Evolutionary conservation across 1,140 invertebrate genomes (phyloP), one percentile per base, ranked within the genome.

Genomic region (Caenorhabditis latens): DNA sequence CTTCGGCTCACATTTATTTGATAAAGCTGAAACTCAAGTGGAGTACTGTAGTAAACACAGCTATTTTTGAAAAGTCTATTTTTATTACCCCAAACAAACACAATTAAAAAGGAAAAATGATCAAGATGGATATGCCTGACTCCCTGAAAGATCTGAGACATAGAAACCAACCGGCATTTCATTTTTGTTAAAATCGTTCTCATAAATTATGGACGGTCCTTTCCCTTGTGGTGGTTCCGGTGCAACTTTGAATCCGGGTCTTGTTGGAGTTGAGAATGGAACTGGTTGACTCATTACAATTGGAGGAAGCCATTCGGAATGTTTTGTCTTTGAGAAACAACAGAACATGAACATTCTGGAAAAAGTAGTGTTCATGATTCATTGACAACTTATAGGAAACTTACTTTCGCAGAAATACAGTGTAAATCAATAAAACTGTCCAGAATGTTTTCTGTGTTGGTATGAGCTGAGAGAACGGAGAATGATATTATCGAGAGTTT

Each of bases 161-260:
- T 79, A 16, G 19, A 79, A 79, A 13, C 71, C 71, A 50, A n/a
- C 7, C 1, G 71, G 71, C n/a, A 79, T 24, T 9, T 79, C 71
- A 11, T 48, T n/a, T 79, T 21, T 24, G 5, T 7, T n/a, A 8
- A 79, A 53, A 53, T n/a, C 21, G 5, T 50, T 13, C 6, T 43
- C 67, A 32, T 50, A 79, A 8, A 79, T 24, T 24, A 79, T 79
- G 0, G 71, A 79, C 4, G 71, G 71, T 24, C 71, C 71, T n/a
- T 50, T 79, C 14, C 46, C 71, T 32, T 50, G 21, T 13, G 71
- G 71, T 7, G 71, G 71, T 8, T 21, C 19, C 46, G 71, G 71
- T 3, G 71, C 71, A 2, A 50, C 19, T 50, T 79, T n/a, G 71
- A 79, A 79, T 48, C 46, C 71, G 14, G 46, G 71, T 32, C 71